Percentiles rank a stretch among this genome's conserved stretches.
Evolutionary conservation across 2,888 invertebrate species (phyloP).

Genomic region (Apotomis turbidana): DNA sequence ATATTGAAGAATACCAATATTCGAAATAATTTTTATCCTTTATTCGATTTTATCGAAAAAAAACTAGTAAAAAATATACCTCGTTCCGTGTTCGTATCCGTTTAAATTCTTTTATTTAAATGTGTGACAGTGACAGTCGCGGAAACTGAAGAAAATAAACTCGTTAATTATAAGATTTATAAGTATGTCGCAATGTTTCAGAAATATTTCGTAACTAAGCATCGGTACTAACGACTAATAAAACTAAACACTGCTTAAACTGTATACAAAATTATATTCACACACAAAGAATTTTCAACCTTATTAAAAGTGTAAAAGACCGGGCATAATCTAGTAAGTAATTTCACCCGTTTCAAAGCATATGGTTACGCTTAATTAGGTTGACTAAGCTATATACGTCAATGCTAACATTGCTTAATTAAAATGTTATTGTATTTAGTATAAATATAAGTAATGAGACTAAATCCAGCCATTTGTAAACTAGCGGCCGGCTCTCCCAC

Average conservation of each 20-base stretch:
- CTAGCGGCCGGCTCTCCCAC: slow-evolving; percentile 34
- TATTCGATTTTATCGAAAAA: no score
- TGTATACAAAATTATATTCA: neutral
- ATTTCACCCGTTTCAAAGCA: slow-evolving; percentile 17
- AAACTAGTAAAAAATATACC: no score
- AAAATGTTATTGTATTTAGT: slow-evolving; percentile 20
- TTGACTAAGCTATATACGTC: slow-evolving; percentile 20
- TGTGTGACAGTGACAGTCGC: no score
- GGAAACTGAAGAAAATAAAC: no score
- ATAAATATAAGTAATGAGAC: slow-evolving; percentile 29
- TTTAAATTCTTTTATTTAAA: no score
- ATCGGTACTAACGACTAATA: neutral
- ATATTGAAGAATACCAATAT: no score
- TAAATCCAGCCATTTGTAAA: slow-evolving; percentile 28
- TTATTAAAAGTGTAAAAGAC: neutral
- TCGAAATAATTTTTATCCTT: no score
- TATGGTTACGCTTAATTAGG: slow-evolving; percentile 15
- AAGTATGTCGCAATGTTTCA: neutral
- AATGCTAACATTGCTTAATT: slow-evolving; percentile 20
- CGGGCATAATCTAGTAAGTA: no score
- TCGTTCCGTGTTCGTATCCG: no score
- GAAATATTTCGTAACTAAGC: slow-evolving; percentile 5
- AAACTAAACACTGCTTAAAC: neutral
- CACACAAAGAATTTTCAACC: neutral
- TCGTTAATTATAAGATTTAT: no score